phyloP scores from a whole-genome alignment of 2,113 vertebrate genomes.

The Sylvietta virens region DNA sequence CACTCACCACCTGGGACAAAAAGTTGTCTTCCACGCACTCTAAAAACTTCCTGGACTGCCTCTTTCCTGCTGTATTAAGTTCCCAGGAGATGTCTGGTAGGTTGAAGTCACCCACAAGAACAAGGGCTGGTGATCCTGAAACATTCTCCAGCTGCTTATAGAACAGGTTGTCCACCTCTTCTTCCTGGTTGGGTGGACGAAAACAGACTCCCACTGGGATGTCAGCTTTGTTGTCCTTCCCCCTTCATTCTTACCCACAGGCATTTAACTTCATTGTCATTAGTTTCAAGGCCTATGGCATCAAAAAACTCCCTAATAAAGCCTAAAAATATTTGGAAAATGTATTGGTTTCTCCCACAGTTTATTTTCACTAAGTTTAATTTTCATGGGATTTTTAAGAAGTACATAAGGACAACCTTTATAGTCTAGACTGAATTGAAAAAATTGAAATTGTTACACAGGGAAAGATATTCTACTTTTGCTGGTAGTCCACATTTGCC shows the following conservation, averaged over 20 bases:
- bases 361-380: not conserved
- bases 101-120: not conserved
- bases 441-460: not conserved
- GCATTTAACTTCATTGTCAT: not conserved
- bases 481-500: not conserved
- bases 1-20: not conserved
- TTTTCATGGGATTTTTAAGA: not conserved
- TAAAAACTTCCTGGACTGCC: not conserved
- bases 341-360: not conserved
- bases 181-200: not conserved
- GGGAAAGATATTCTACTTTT: not conserved
- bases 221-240: not conserved
- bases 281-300: not conserved
- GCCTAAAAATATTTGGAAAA: not conserved
- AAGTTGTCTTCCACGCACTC: not conserved
- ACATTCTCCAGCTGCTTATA: not conserved
- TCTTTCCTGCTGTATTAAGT: not conserved
- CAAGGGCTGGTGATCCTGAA: not conserved
- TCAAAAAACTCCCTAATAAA: not conserved
- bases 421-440: not conserved
- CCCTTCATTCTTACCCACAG: not conserved
- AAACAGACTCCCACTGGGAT: not conserved
- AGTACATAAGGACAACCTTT: not conserved
- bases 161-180: not conserved
- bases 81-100: not conserved